A percentile compares a stretch with the other conserved stretches of the same genome.
Conservation (phyloP, 2,113 vertebrate species). For the Python bivittatus region DNA sequence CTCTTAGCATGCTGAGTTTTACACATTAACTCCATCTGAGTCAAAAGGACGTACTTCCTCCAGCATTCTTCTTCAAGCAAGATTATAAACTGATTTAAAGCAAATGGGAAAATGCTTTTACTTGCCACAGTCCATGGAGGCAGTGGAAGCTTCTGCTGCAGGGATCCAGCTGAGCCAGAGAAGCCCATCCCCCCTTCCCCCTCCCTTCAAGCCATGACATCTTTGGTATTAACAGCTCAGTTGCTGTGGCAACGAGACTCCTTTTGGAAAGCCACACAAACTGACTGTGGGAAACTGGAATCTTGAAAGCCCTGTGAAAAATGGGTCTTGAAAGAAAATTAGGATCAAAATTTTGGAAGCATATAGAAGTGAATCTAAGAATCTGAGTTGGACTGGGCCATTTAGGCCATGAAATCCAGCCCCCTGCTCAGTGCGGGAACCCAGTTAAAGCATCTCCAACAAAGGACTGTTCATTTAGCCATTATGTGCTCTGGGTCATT, state of each 20-base stretch:
- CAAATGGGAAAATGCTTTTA: conserved; percentile 49
- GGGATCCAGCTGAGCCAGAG: conserved; percentile 50
- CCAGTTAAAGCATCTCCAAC: neutral
- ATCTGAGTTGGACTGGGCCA: neutral
- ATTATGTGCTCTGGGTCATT: neutral
- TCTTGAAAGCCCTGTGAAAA: conserved; percentile 41
- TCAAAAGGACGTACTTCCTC: conserved; percentile 25
- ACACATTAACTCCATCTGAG: conserved; percentile 20
- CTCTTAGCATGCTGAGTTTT: conserved; percentile 2
- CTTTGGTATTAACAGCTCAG: conserved; percentile 54
- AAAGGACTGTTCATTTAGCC: neutral
- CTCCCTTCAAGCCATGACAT: conserved; percentile 62
- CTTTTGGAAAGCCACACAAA: conserved; percentile 64
- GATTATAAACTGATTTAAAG: conserved; percentile 56
- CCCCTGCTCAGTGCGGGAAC: neutral
- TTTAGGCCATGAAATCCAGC: too few species aligned
- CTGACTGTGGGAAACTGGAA: conserved; percentile 61
- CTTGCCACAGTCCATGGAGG: conserved; percentile 57
- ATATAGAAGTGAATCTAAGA: neutral
- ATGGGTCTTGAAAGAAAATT: conserved; percentile 31
- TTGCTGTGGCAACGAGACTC: conserved; percentile 66
- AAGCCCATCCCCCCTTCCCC: conserved; percentile 40
- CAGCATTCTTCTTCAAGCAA: conserved; percentile 41
- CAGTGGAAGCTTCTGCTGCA: conserved; percentile 41
- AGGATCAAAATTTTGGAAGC: conserved; percentile 1